Percentiles rank a stretch among this genome's conserved stretches.
phyloP scores from a whole-genome alignment of 2,113 vertebrate genomes.

The Willisornis vidua region DNA sequence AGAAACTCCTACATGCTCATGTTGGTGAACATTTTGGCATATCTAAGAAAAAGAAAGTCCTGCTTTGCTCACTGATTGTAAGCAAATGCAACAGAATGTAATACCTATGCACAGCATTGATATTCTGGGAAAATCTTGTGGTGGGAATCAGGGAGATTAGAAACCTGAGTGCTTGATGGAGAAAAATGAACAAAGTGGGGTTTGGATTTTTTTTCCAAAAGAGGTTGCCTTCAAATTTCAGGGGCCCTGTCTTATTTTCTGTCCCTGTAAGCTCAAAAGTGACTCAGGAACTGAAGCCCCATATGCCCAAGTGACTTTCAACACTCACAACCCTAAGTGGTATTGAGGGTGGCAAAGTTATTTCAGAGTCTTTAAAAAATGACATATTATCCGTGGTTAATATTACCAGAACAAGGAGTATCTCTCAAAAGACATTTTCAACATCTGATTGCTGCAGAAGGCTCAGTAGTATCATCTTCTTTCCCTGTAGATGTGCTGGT shows the following conservation, averaged over 20 bases:
- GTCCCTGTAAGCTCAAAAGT: background rate
- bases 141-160: background rate
- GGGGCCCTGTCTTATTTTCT: background rate
- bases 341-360: background rate
- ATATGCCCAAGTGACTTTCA: background rate
- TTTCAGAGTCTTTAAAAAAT: background rate
- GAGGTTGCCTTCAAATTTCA: background rate
- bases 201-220: background rate
- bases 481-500: background rate
- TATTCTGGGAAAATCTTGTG: background rate
- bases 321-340: background rate
- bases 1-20: background rate
- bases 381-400: background rate
- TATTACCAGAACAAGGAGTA: background rate
- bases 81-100: background rate
- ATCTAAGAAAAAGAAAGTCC: background rate
- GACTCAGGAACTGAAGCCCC: background rate
- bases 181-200: background rate
- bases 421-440: background rate
- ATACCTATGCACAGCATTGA: background rate
- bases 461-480: background rate
- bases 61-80: background rate
- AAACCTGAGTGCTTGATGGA: background rate
- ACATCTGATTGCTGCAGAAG: background rate
- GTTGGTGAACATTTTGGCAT: background rate